A percentile compares a stretch with the other conserved stretches of the same genome.
These are phyloP conservation scores for Dipodomys merriami DNA, from an alignment of 2,113 vertebrate genomes.

Conservation along the genomic window DNA sequence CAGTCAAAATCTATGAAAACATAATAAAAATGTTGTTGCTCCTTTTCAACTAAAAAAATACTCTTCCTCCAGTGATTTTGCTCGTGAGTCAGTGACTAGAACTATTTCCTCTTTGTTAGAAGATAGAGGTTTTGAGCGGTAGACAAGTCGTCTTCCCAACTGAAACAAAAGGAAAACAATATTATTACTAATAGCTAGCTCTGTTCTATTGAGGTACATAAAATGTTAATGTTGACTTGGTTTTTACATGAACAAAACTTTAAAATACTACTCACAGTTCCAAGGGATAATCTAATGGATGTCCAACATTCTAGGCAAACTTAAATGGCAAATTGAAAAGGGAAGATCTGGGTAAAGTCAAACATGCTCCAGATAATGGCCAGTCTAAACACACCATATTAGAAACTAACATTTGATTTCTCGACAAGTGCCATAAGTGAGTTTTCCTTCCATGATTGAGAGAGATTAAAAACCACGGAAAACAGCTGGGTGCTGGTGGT, in stretches of 20 bases:
- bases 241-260: constrained; percentile 51
- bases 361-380: not conserved
- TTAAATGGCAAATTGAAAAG: not conserved
- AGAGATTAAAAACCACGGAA: not conserved
- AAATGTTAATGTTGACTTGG: constrained; percentile 23
- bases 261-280: constrained; percentile 37
- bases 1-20: constrained; percentile 24
- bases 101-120: constrained; percentile 18
- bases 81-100: not conserved
- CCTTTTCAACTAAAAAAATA: constrained; percentile 80
- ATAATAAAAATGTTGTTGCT: constrained; percentile 40
- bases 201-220: constrained; percentile 5
- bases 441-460: not conserved
- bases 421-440: not conserved
- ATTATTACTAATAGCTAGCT: not conserved
- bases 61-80: constrained; percentile 75
- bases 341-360: not conserved
- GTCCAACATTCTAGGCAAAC: not conserved
- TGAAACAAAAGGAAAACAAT: constrained; percentile 60
- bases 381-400: not conserved
- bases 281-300: not conserved
- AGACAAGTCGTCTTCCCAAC: constrained; percentile 78
- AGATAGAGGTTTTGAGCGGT: constrained; percentile 77
- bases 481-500: too few relatives aligned
- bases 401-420: not conserved